Conservation (phyloP, 2,888 invertebrate genomes). For the Zele albiditarsus region DNA sequence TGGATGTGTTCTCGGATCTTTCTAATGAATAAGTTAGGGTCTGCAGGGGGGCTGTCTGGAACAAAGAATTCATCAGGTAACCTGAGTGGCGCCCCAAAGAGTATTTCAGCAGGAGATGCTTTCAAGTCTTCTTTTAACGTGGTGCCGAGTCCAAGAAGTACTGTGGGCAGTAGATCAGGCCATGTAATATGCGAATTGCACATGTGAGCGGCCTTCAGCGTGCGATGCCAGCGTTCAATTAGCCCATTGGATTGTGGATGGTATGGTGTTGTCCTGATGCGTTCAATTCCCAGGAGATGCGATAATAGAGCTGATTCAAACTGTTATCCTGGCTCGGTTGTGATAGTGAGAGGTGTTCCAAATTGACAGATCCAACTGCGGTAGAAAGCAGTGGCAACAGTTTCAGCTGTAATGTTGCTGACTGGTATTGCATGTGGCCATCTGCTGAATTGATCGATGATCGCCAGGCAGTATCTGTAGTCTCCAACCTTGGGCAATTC, state of each 20-base stretch:
- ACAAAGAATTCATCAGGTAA: constrained; percentile 49
- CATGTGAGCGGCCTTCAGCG: constrained; percentile 36
- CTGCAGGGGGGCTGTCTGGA: neutral
- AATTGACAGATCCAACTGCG: constrained; percentile 59
- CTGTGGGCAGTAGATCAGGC: constrained; percentile 43
- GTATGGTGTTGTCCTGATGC: constrained; percentile 48
- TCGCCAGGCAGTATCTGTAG: constrained; percentile 61
- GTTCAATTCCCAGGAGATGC: constrained; percentile 36
- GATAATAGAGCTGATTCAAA: constrained; percentile 55
- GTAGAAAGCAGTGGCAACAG: constrained; percentile 56
- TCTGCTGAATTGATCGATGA: constrained; percentile 60
- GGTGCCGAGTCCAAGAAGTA: constrained; percentile 49
- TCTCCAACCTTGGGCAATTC: constrained; percentile 49
- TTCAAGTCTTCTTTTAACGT: constrained; percentile 44
- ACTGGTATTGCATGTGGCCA: constrained; percentile 64
- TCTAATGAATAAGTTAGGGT: constrained; percentile 36
- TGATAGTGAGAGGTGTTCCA: constrained; percentile 58
- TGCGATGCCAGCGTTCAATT: constrained; percentile 45
- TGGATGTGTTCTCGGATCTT: constrained; percentile 42
- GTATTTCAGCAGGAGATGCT: constrained; percentile 47
- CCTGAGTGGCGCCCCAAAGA: constrained; percentile 46
- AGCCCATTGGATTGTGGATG: constrained; percentile 57
- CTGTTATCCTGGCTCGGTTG: constrained; percentile 60
- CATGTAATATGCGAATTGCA: constrained; percentile 31
- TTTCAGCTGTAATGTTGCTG: constrained; percentile 57